These are phyloP conservation scores for Fringilla coelebs DNA, from an alignment of 2,797 vertebrate genomes.

Conservation along the genomic window DNA sequence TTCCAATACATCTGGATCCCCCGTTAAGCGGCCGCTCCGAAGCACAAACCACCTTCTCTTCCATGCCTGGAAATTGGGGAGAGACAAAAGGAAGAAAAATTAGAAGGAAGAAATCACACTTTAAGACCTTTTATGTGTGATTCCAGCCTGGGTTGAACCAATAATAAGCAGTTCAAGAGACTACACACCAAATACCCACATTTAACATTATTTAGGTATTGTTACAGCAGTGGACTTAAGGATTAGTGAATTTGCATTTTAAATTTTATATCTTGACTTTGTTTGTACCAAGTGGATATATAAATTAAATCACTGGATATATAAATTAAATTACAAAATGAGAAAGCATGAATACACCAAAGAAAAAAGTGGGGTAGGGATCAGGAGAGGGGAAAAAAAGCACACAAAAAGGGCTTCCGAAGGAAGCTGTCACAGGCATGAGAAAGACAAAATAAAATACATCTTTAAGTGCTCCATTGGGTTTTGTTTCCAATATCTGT, in stretches of 20 bases:
- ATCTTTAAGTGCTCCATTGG: background rate
- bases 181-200: background rate
- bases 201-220: background rate
- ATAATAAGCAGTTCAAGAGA: background rate
- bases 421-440: rapidly evolving
- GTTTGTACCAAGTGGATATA: background rate
- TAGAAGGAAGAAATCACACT: background rate
- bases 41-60: slow-evolving; percentile 99
- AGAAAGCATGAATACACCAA: background rate
- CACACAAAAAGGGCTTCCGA: background rate
- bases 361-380: background rate
- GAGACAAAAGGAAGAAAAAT: background rate
- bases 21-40: slow-evolving; percentile 94
- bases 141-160: background rate
- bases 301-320: background rate
- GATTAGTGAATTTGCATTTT: background rate
- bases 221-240: background rate
- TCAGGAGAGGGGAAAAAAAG: rapidly evolving
- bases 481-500: background rate
- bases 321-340: background rate
- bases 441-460: background rate
- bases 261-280: background rate
- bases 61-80: slow-evolving; percentile 86
- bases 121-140: background rate
- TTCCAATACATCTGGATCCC: slow-evolving; percentile 97